phyloP scores from a whole-genome alignment of 2,888 invertebrate species.

The Ichneumoninae sp. region DNA sequence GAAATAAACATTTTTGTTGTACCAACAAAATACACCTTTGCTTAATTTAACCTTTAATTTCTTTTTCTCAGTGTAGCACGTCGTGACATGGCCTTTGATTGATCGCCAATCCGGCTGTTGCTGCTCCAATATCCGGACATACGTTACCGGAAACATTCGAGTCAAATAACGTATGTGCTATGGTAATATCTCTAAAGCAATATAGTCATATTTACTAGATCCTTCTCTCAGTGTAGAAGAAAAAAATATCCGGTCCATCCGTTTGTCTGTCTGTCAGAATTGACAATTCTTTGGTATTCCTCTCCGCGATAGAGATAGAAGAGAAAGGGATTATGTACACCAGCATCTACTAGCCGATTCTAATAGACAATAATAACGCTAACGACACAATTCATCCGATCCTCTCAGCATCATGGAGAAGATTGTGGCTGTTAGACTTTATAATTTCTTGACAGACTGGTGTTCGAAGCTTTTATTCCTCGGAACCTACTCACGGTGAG shows the following conservation, averaged over 20 bases:
- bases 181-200: too few relatives aligned
- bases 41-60: too few relatives aligned
- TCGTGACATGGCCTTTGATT: too few relatives aligned
- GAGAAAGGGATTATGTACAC: not conserved
- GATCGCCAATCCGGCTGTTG: too few relatives aligned
- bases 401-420: not conserved
- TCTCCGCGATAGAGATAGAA: not conserved
- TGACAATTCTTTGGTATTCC: not conserved
- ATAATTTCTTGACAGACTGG: constrained; percentile 31
- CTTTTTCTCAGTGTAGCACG: too few relatives aligned
- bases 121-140: too few relatives aligned
- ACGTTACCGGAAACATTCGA: too few relatives aligned
- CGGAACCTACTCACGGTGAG: not conserved
- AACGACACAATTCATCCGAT: not conserved
- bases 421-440: constrained; percentile 16
- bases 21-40: too few relatives aligned
- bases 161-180: too few relatives aligned
- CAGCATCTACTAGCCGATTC: not conserved
- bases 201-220: too few relatives aligned
- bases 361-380: not conserved
- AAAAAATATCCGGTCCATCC: not conserved
- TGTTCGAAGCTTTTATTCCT: constrained; percentile 9
- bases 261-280: not conserved
- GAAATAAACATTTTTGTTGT: too few relatives aligned
- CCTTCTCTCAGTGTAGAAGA: not conserved